Conservation (phyloP, 2,797 vertebrate genomes). For the Syngnathus rostellatus region DNA sequence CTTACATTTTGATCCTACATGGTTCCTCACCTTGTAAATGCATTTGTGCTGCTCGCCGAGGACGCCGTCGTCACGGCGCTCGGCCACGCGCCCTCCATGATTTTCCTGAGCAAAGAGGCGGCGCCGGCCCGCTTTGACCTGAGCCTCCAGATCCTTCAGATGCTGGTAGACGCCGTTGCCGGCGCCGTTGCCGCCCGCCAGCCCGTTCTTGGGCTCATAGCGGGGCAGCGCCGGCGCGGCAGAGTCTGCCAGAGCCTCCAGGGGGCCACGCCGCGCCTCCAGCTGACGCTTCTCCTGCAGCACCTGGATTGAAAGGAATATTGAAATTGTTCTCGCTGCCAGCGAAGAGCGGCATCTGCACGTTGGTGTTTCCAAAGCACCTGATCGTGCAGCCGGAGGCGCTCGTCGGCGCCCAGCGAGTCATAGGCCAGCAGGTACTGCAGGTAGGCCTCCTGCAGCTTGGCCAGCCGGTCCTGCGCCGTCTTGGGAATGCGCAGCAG, state of each 20-base stretch:
- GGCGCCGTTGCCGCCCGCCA: conserved; percentile 45
- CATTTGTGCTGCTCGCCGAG: conserved; percentile 97
- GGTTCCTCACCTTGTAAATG: conserved; percentile 86
- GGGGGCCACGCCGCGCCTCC: conserved; percentile 85
- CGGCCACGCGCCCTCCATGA: conserved; percentile 76
- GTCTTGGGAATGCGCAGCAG: conserved; percentile 94
- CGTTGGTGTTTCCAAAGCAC: conserved; percentile 28
- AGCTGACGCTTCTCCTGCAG: conserved; percentile 89
- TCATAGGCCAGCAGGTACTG: conserved; percentile 98
- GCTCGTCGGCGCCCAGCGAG: conserved; percentile 85
- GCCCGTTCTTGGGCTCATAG: conserved; percentile 95
- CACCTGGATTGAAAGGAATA: conserved; percentile 31
- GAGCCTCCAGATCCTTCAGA: conserved; percentile 84
- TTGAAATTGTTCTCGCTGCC: no score
- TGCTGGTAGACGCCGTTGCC: conserved; percentile 76
- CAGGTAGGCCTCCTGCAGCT: conserved; percentile 98
- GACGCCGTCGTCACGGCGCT: conserved; percentile 74
- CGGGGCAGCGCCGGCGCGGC: conserved; percentile 82
- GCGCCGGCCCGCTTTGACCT: conserved; percentile 86
- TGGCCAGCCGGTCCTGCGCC: conserved; percentile 97
- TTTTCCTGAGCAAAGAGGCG: conserved; percentile 98
- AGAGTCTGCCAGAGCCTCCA: conserved; percentile 88
- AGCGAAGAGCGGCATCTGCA: background rate
- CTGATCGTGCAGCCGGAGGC: conserved; percentile 81
- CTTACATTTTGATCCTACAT: background rate